phyloP scores from a whole-genome alignment of 2,797 vertebrate genomes.

The Alca torda region DNA sequence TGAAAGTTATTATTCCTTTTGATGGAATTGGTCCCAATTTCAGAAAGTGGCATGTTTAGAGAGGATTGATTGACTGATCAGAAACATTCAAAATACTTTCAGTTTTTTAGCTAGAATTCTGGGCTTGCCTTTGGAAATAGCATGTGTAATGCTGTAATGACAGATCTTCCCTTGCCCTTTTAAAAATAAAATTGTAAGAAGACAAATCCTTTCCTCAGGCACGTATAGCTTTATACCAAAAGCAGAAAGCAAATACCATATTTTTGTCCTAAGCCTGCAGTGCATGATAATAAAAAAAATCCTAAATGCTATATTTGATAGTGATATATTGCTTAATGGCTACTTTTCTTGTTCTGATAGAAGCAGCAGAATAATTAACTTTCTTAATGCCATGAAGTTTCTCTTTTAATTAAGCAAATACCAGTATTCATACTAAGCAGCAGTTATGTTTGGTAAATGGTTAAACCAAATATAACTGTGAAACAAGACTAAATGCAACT shows the following conservation, averaged over 20 bases:
- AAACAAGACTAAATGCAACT: not conserved
- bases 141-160: constrained; percentile 25
- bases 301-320: not conserved
- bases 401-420: not conserved
- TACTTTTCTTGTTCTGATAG: not conserved
- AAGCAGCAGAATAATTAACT: not conserved
- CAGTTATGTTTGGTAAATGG: not conserved
- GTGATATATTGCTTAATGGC: not conserved
- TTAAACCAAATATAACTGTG: not conserved
- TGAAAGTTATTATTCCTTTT: constrained; percentile 61
- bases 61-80: constrained; percentile 32
- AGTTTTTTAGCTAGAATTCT: constrained; percentile 41
- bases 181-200: constrained; percentile 18
- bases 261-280: not conserved
- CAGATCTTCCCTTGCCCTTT: constrained; percentile 44
- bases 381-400: not conserved
- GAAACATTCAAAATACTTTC: constrained; percentile 50
- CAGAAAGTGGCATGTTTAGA: constrained; percentile 28
- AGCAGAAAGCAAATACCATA: not conserved
- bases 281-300: not conserved
- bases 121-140: constrained; percentile 30
- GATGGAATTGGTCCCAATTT: constrained; percentile 14
- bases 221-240: not conserved
- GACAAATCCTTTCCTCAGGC: not conserved
- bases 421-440: not conserved